Evolutionary conservation across 1,140 invertebrate species (phyloP).

Genomic region (Aradophagus sp.): DNA sequence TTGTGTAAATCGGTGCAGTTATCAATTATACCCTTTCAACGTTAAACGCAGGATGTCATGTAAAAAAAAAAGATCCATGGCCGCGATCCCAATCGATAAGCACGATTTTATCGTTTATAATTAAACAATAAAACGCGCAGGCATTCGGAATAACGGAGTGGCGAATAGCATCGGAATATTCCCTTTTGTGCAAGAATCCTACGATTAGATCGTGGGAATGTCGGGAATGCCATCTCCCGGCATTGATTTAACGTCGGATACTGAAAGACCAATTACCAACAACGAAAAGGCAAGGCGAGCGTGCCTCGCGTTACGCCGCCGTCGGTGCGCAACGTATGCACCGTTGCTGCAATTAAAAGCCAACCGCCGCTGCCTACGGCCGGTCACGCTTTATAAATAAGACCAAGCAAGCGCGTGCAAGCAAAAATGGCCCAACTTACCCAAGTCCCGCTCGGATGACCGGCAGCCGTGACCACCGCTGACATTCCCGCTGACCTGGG

Average conservation of each 20-base stretch:
- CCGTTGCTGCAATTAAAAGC: slow-evolving; percentile 46
- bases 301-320: slow-evolving; percentile 36
- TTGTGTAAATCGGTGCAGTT: too few species aligned
- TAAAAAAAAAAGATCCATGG: too few species aligned
- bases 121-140: slow-evolving; percentile 36
- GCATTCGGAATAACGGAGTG: slow-evolving; percentile 45
- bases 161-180: slow-evolving; percentile 44
- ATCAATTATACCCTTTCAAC: too few species aligned
- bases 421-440: slow-evolving; percentile 32
- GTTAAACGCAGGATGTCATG: too few species aligned
- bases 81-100: too few species aligned
- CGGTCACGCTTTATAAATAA: slow-evolving; percentile 32
- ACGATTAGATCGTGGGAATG: slow-evolving; percentile 56
- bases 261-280: slow-evolving; percentile 57
- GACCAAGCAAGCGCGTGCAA: slow-evolving; percentile 7
- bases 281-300: slow-evolving; percentile 53
- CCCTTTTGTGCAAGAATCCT: slow-evolving; percentile 50
- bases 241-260: slow-evolving; percentile 58
- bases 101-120: slow-evolving; percentile 25
- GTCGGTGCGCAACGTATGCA: slow-evolving; percentile 38
- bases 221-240: slow-evolving; percentile 48
- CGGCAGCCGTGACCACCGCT: slow-evolving; percentile 3
- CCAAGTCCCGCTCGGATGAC: slow-evolving; percentile 29
- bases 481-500: slow-evolving; percentile 33
- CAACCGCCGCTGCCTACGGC: slow-evolving; percentile 26